Percentiles rank a stretch among this genome's conserved stretches.
phyloP scores from a whole-genome alignment of 2,113 vertebrate genomes.

The Ovis canadensis region DNA sequence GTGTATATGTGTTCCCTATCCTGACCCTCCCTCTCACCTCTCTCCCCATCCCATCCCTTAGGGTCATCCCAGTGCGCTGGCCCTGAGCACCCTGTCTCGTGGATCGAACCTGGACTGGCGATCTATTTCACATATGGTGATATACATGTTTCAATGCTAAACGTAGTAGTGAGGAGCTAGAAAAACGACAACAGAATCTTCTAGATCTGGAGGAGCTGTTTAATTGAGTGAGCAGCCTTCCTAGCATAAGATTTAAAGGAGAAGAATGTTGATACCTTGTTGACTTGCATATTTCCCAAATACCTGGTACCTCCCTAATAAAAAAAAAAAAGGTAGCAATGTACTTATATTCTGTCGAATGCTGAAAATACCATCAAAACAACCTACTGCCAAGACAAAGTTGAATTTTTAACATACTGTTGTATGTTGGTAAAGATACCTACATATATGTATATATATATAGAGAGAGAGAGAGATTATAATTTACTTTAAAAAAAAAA shows the following conservation, averaged over 20 bases:
- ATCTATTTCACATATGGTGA: background rate
- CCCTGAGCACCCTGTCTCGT: background rate
- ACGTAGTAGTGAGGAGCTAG: background rate
- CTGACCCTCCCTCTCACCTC: background rate
- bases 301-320: background rate
- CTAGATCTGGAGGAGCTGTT: background rate
- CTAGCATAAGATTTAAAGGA: background rate
- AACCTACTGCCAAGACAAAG: background rate
- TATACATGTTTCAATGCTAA: background rate
- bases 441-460: background rate
- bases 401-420: background rate
- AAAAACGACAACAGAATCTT: background rate
- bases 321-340: background rate
- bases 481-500: background rate
- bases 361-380: background rate
- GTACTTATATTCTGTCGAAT: background rate
- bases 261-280: background rate
- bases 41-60: background rate
- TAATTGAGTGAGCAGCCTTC: background rate
- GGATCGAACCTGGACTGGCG: accelerated
- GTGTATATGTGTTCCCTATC: background rate
- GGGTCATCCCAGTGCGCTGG: background rate
- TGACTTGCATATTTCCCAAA: background rate
- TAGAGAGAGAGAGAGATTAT: background rate
- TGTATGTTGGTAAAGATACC: background rate